These are phyloP conservation scores for Meda fulgida DNA, from an alignment of 2,797 vertebrate species.

Conservation along the genomic window DNA sequence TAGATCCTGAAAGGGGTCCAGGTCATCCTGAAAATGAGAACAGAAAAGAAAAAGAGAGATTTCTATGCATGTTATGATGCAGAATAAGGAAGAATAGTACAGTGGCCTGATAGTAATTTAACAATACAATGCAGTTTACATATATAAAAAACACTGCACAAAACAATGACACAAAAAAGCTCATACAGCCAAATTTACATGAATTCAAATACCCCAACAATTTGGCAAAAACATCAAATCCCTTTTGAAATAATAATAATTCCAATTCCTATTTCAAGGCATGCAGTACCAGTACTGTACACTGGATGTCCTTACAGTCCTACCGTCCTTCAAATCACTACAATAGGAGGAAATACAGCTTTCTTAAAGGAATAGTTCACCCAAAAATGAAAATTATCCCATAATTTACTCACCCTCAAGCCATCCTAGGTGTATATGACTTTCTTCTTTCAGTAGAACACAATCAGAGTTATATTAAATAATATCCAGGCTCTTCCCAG, in stretches of 20 bases:
- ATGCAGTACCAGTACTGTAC: slow-evolving; percentile 52
- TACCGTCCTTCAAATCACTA: background rate
- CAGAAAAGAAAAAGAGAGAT: slow-evolving; percentile 6
- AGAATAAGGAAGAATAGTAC: background rate
- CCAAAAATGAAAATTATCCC: background rate
- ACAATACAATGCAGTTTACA: background rate
- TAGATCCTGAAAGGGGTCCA: slow-evolving; percentile 94
- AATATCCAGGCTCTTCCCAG: background rate
- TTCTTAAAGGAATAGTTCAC: background rate
- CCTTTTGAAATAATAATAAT: slow-evolving; percentile 20
- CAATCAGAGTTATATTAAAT: background rate
- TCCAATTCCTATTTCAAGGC: background rate
- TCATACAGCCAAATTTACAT: background rate
- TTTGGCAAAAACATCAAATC: slow-evolving; percentile 7
- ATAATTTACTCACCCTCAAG: background rate
- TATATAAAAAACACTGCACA: background rate
- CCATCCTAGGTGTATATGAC: background rate
- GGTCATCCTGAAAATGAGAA: slow-evolving; percentile 80
- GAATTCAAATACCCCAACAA: background rate
- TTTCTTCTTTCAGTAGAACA: background rate
- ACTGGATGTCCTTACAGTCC: slow-evolving; percentile 63
- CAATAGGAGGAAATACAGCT: slow-evolving; percentile 2
- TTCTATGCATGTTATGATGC: background rate
- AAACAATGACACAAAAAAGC: background rate
- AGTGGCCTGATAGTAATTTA: background rate